A percentile compares a stretch with the other conserved stretches of the same genome.
Evolutionary conservation across 1,140 invertebrate genomes (phyloP).

Genomic region (Odontomachus brunneus): DNA sequence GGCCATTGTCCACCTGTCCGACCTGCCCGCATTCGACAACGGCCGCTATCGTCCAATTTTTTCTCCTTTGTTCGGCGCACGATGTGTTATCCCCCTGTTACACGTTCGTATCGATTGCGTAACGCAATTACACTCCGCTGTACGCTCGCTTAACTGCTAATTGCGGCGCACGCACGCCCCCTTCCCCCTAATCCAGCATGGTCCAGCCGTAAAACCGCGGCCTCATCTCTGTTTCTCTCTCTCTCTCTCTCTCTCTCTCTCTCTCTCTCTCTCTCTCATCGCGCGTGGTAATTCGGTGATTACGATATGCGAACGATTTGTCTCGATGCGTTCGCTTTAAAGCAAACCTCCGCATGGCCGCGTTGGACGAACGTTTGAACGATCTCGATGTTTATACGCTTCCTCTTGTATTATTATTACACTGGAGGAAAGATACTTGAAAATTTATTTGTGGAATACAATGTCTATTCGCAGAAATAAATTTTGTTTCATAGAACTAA

Average conservation of each 20-base stretch:
- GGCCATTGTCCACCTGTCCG: slow-evolving; percentile 5
- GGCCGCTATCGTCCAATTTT: slow-evolving; percentile 25
- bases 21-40: not conserved
- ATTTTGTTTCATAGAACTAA: no score
- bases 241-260: no score
- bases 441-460: no score
- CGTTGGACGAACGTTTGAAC: not conserved
- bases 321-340: not conserved
- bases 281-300: slow-evolving; percentile 2
- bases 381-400: no score
- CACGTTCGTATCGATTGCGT: slow-evolving; percentile 19
- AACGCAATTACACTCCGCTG: slow-evolving; percentile 37
- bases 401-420: no score
- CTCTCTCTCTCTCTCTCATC: not conserved
- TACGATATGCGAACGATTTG: slow-evolving; percentile 26
- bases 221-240: no score
- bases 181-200: not conserved
- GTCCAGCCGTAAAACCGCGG: slow-evolving; percentile 35
- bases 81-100: slow-evolving; percentile 6
- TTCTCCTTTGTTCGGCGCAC: not conserved
- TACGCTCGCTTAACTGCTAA: slow-evolving; percentile 41
- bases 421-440: no score
- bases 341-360: no score
- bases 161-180: slow-evolving; percentile 30
- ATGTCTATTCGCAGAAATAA: no score